Evolutionary conservation across 2,113 vertebrate species (phyloP), one percentile per base, ranked within the genome.

Genomic region (Forbesichthys agassizii): DNA sequence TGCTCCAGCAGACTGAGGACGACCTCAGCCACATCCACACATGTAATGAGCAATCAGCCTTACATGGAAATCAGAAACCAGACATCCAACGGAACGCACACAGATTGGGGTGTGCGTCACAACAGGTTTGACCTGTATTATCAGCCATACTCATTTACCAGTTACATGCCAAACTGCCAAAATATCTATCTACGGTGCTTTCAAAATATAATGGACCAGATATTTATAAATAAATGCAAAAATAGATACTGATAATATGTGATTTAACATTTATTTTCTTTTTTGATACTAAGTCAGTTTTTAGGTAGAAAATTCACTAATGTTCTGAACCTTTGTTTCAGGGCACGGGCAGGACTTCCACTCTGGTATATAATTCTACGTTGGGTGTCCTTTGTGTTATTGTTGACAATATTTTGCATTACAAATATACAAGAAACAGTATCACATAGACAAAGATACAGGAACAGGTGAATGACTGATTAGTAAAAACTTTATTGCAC

Each of bases 331-430:
- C 60, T 68, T 51, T 49, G 64, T 83, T 71, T 53, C 51, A 89
- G 89, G 68, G 3, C 57, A 11, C 71, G 75, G 61, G 61, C 14
- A 3, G 73, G 61, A 3, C 1, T 87, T 1, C 81, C 84, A 5
- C 13, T 85, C 11, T 92, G 90, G 90, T 88, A 89, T 63, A 55
- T 11, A 3, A 0, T 86, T 11, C 67, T 89, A 33, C 86, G 87
- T 13, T 91, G 89, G 89, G 9, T 68, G 56, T 69, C 52, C 56
- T 71, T 88, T 18, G 51, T 18, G 0, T 33, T 33, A 48, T 18
- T 92, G 33, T 33, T 92, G 63, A 66, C 71, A 11, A 55, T 48
- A 65, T n/a, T 83, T 36, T 85, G 64, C 9, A 9, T 70, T 2
- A 36, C 81, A 13, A 11, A 71, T n/a, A 66, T 11, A 64, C 36